Evolutionary conservation across 1,140 invertebrate species (phyloP).

Genomic region (Glomeris maerens): DNA sequence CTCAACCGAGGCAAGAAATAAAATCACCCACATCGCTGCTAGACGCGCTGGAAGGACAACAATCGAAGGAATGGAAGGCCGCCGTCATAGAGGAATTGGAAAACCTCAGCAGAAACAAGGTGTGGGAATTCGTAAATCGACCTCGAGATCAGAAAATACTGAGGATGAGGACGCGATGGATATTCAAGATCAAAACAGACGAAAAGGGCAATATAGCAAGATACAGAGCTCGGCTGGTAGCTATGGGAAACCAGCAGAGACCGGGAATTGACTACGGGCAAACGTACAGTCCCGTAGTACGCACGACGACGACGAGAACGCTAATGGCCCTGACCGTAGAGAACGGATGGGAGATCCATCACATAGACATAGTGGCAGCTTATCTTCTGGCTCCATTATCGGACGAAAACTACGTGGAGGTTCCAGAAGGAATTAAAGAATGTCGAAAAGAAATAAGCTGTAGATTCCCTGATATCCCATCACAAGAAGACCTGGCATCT

Average conservation of each 20-base stretch:
- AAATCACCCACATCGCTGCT: no score
- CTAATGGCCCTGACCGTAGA: no score
- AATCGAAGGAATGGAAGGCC: constrained; percentile 1
- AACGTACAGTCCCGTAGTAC: not conserved
- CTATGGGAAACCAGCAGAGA: not conserved
- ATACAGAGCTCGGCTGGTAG: constrained; percentile 1
- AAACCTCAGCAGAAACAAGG: not conserved
- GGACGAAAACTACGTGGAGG: not conserved
- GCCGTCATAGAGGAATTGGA: not conserved
- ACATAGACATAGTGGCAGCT: constrained; percentile 1
- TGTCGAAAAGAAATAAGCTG: no score
- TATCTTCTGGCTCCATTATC: not conserved
- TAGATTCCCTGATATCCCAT: no score
- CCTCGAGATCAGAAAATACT: not conserved
- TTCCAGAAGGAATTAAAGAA: not conserved
- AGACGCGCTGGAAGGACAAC: no score
- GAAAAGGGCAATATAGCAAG: not conserved
- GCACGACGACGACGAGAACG: no score
- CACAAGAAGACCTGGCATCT: no score
- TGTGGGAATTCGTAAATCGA: not conserved
- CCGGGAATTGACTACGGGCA: not conserved
- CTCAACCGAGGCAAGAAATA: no score
- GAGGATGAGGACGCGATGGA: not conserved
- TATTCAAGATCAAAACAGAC: not conserved
- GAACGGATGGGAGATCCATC: constrained; percentile 2